Conservation (phyloP, 2,888 invertebrate genomes). For the Lochmaea crataegi region DNA sequence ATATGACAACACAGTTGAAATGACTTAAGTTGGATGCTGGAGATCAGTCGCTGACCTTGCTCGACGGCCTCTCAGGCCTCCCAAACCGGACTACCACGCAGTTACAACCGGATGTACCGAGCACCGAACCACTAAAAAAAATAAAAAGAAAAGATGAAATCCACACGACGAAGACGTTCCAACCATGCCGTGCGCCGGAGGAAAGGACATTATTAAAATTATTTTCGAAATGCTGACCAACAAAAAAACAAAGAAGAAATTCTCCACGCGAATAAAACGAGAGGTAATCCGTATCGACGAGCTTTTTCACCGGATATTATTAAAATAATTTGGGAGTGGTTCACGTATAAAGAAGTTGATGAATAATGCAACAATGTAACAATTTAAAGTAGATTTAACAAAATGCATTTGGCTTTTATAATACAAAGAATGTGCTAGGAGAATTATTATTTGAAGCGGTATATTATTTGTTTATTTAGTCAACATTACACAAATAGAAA, state of each 20-base stretch:
- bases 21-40: slow-evolving; percentile 55
- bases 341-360: background rate
- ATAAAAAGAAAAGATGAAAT: slow-evolving; percentile 27
- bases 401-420: too few relatives aligned
- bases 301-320: slow-evolving; percentile 17
- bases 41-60: slow-evolving; percentile 66
- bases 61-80: slow-evolving; percentile 58
- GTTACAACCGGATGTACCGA: slow-evolving; percentile 61
- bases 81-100: slow-evolving; percentile 54
- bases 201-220: slow-evolving; percentile 29
- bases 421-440: background rate
- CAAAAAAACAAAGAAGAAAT: slow-evolving; percentile 24
- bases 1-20: slow-evolving; percentile 27
- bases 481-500: too few relatives aligned
- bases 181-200: slow-evolving; percentile 15
- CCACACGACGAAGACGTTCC: slow-evolving; percentile 32
- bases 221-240: slow-evolving; percentile 30
- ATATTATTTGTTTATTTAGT: too few relatives aligned
- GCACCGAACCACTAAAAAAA: slow-evolving; percentile 55
- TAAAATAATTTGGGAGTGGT: slow-evolving; percentile 2
- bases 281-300: background rate
- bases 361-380: background rate
- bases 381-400: background rate
- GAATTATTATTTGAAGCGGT: too few relatives aligned
- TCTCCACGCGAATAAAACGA: slow-evolving; percentile 12